Percentiles rank a stretch among this genome's conserved stretches.
phyloP scores from a whole-genome alignment of 2,888 invertebrate species.

The Leptinotarsa haldemani region DNA sequence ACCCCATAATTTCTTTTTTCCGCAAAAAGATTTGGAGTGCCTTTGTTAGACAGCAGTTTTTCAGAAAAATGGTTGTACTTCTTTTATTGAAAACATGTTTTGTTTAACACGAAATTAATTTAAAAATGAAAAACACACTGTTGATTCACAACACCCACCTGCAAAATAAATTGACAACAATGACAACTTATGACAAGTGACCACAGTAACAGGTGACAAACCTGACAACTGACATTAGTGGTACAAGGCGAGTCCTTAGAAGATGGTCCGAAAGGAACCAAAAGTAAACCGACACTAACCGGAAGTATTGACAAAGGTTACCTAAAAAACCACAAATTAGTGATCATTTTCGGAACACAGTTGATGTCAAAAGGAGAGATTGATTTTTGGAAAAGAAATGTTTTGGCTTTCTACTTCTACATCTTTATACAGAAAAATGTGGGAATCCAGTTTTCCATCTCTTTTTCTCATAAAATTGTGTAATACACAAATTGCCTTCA shows the following conservation, averaged over 20 bases:
- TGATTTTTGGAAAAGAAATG: too few relatives aligned
- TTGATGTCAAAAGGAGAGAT: too few relatives aligned
- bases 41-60: neutral
- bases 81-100: neutral
- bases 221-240: neutral
- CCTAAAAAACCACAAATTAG: too few relatives aligned
- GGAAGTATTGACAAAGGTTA: too few relatives aligned
- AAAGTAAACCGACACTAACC: too few relatives aligned
- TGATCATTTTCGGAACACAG: too few relatives aligned
- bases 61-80: neutral
- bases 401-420: too few relatives aligned
- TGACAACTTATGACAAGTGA: neutral
- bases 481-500: conserved; percentile 8
- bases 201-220: too few relatives aligned
- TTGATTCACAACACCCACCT: conserved; percentile 19
- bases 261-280: too few relatives aligned
- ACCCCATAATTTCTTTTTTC: neutral
- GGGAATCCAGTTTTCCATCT: neutral
- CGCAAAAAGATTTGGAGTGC: neutral
- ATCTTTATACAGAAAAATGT: too few relatives aligned
- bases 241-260: too few relatives aligned
- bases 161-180: neutral
- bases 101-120: neutral
- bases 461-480: neutral
- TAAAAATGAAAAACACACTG: conserved; percentile 15